These are phyloP conservation scores for Phalanger gymnotis DNA, from an alignment of 2,797 vertebrate genomes.

Conservation along the genomic window DNA sequence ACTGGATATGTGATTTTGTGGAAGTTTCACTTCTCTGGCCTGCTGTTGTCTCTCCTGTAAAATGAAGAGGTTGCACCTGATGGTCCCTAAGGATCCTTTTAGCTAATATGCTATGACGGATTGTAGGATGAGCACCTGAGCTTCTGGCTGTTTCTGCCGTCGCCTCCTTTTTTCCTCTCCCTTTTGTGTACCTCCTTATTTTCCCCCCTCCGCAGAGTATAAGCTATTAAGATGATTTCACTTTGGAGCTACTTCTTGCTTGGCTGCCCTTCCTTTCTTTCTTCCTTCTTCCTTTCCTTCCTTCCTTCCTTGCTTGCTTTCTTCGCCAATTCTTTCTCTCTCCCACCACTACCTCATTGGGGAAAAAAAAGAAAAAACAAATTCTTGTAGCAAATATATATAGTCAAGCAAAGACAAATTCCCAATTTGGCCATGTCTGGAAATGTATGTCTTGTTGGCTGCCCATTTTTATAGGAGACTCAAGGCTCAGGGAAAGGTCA, in stretches of 20 bases:
- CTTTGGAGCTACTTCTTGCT: neutral
- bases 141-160: neutral
- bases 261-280: neutral
- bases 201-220: neutral
- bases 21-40: neutral
- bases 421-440: neutral
- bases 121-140: neutral
- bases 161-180: neutral
- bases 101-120: conserved; percentile 6
- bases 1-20: neutral
- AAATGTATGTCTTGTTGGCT: neutral
- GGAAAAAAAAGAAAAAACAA: neutral
- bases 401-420: neutral
- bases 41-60: neutral
- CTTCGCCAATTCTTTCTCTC: neutral
- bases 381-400: neutral
- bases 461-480: neutral
- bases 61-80: conserved; percentile 7
- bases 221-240: neutral
- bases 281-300: rapidly evolving
- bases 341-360: neutral
- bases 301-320: rapidly evolving
- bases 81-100: neutral
- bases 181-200: neutral
- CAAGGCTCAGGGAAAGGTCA: conserved; percentile 20